Base-by-base conservation (phyloP, 2,888 invertebrate genomes). In the Trisateles emortualis region DNA sequence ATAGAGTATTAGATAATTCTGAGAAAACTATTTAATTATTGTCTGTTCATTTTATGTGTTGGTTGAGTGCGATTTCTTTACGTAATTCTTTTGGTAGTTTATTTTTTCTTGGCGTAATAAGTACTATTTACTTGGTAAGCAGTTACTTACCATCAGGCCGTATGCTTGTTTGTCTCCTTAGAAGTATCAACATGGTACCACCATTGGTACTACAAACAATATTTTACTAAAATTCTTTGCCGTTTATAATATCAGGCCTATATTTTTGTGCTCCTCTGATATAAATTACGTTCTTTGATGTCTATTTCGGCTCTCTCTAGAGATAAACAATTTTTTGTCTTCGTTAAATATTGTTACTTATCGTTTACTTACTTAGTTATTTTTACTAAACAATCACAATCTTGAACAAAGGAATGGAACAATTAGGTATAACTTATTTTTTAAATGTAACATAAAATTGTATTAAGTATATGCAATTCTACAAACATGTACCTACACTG, bases 21-120 rank as follows among this genome's bases (percentile, higher is more conserved):
- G 24, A 9, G 33, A 19, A 17, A 52, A 51, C 29, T 17, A 46
- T 59, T 68, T n/a, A 44, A 51, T 54, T 41, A 36, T 36, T n/a
- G 41, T 5, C n/a, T n/a, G 19, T 57, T 40, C 49, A 1, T 53
- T 29, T 48, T 10, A 17, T 24, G 30, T n/a, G 9, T 32, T 44
- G 32, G 22, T 4, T 19, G 14, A 10, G 0, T 24, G 16, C n/a
- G 49, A 36, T 35, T 36, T 36, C 13, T 36, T 42, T 39, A 19
- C 4, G 8, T 14, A 24, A 22, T 17, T 39, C 11, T 26, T 1
- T 11, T 9, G 0, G 11, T 2, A 3, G 5, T 32, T 32, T 32
- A 11, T n/a, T 11, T 10, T 32, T 10, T 11, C 11, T 29, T 3
- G 9, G 11, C 6, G 5, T 32, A 1, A 11, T 13, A 11, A 0